A percentile compares a stretch with the other conserved stretches of the same genome.
Conservation (phyloP, 2,113 vertebrate species). For the Ciconia boyciana region DNA sequence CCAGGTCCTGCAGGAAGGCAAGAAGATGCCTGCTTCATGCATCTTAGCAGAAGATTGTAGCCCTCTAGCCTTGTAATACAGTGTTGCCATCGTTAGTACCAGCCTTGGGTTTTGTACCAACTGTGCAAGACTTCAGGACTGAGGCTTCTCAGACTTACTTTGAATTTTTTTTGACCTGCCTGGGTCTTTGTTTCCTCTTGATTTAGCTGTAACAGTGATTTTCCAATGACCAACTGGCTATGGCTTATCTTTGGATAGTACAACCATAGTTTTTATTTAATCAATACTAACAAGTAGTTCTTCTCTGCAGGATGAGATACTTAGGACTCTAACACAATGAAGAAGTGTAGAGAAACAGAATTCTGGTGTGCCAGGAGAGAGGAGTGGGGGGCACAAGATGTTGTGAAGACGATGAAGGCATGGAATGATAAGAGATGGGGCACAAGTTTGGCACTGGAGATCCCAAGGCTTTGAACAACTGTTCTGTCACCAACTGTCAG, state of each 20-base stretch:
- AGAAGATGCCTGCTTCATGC: not conserved
- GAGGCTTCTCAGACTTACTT: not conserved
- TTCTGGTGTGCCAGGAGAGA: not conserved
- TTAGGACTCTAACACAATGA: not conserved
- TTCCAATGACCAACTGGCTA: not conserved
- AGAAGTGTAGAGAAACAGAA: not conserved
- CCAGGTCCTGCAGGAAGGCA: not conserved
- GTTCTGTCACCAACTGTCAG: not conserved
- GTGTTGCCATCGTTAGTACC: not conserved
- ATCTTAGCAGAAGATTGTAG: not conserved
- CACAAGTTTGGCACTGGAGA: not conserved
- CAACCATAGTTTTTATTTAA: not conserved
- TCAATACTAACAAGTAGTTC: not conserved
- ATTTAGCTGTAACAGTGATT: not conserved
- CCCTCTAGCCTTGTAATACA: not conserved
- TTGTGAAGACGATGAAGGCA: not conserved
- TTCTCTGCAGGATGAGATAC: not conserved
- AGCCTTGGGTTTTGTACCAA: not conserved
- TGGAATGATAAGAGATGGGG: not conserved
- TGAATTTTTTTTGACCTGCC: not conserved
- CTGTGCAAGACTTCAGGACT: not conserved
- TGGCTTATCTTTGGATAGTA: not conserved
- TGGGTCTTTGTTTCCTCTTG: not conserved
- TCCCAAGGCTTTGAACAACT: not conserved
- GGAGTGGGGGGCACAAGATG: not conserved